Conservation (phyloP, 1,140 invertebrate species). For the Rhopalosiphum padi region DNA sequence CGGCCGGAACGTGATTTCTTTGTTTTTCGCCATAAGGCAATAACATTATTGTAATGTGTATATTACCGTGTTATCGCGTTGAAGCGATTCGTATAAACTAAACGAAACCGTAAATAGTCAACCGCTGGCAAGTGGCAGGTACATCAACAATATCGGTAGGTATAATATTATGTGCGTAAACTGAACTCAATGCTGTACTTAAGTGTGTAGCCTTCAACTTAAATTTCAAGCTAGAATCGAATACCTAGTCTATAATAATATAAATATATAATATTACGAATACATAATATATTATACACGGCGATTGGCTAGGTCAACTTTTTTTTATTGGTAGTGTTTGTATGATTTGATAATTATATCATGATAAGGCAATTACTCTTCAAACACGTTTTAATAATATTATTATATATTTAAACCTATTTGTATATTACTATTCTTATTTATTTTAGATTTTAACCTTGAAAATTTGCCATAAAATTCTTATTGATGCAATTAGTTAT, state of each 20-base stretch:
- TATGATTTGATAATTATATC: background rate
- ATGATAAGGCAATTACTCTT: constrained; percentile 10
- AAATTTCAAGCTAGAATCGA: background rate
- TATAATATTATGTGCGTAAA: background rate
- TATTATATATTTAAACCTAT: background rate
- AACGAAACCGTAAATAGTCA: background rate
- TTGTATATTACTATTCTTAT: background rate
- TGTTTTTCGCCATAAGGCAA: background rate
- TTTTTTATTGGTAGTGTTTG: background rate
- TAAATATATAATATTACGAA: background rate
- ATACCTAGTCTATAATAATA: background rate
- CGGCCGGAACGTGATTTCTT: constrained; percentile 34
- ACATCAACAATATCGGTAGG: background rate
- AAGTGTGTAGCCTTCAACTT: background rate
- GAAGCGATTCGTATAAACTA: background rate
- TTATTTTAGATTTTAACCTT: background rate
- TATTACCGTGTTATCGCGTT: background rate
- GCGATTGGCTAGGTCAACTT: background rate
- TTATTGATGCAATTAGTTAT: background rate
- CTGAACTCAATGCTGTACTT: background rate
- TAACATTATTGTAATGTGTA: background rate
- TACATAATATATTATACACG: background rate
- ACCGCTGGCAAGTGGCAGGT: background rate
- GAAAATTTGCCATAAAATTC: background rate
- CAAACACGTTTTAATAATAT: constrained; percentile 17